Base-by-base conservation (phyloP, 2,113 vertebrate genomes). In the Morphnarchus princeps region DNA sequence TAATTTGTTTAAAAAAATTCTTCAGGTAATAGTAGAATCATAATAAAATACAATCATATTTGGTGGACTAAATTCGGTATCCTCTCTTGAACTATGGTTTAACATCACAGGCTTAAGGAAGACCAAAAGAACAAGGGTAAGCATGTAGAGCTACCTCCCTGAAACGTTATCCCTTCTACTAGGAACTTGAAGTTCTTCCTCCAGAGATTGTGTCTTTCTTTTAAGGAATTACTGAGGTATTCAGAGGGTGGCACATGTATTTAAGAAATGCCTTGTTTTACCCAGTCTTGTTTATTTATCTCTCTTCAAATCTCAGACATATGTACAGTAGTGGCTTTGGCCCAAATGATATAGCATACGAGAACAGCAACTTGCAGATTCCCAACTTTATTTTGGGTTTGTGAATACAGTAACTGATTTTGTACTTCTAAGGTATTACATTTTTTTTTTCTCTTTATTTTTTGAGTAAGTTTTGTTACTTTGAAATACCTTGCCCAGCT, bases 271-370 rank as follows among this genome's bases (percentile, higher is more conserved):
- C 8, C 10, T 76, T 55, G 13, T 32, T 95, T 79, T 59, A 76
- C 8, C 3, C 19, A 32, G 24, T 38, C n/a, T n/a, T 67, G 8
- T 22, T 66, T 70, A 24, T 61, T 11, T 63, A 1, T 50, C 3
- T 79, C 14, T 49, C 38, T 77, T 54, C 21, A 67, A 17, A 43
- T 69, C 32, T 79, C 19, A 32, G 3, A 31, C 15, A 40, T 16
- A 61, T 32, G 7, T 43, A 22, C 24, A 54, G 4, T 57, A 72
- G 62, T 55, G 40, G 4, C 19, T 85, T 78, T 66, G 59, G 36
- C 66, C 4, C 4, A 70, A 85, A 84, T 42, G 10, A 31, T 25
- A n/a, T 9, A 78, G 31, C 18, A 26, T 31, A 73, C 0, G 0
- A 87, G n/a, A 89, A 54, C 10, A 59, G 17, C 26, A 47, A 22